These are phyloP conservation scores for Halcyon smyrnensis DNA, from an alignment of 2,797 vertebrate species.

Conservation along the genomic window DNA sequence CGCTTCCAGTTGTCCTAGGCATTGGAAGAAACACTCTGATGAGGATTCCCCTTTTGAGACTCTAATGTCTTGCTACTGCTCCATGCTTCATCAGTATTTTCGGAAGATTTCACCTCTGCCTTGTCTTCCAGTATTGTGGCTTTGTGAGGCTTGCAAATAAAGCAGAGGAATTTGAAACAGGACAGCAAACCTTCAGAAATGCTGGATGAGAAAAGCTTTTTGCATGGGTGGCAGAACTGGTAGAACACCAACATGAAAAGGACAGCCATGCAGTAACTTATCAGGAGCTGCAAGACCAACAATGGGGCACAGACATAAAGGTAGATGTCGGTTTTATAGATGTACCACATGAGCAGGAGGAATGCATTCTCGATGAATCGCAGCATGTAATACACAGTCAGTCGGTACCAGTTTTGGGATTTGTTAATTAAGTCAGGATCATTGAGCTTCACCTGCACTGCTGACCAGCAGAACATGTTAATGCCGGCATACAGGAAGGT, in stretches of 20 bases:
- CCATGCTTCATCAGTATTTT: constrained; percentile 39
- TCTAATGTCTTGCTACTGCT: constrained; percentile 67
- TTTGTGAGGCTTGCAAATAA: constrained; percentile 66
- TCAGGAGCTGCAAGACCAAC: constrained; percentile 89
- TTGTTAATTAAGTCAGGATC: constrained; percentile 95
- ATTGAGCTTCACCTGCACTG: constrained; percentile 91
- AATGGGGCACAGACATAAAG: constrained; percentile 87
- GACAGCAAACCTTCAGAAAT: constrained; percentile 84
- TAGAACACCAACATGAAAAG: constrained; percentile 98
- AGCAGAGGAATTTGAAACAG: constrained; percentile 84
- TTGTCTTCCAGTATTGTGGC: constrained; percentile 63
- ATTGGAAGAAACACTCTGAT: constrained; percentile 73
- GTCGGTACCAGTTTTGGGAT: constrained; percentile 91
- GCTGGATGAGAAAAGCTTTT: constrained; percentile 91
- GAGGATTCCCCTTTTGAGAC: constrained; percentile 76
- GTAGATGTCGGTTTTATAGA: constrained; percentile 91
- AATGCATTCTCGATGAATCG: constrained; percentile 92
- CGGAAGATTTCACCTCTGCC: constrained; percentile 54
- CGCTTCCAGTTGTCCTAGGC: constrained; percentile 59
- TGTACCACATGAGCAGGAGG: constrained; percentile 92
- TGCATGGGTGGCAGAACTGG: constrained; percentile 95
- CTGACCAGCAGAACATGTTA: constrained; percentile 99
- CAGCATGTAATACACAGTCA: constrained; percentile 91
- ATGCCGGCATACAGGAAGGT: constrained; percentile 96
- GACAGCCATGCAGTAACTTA: constrained; percentile 86